These are phyloP conservation scores for Cephus sareptanus DNA, from an alignment of 2,888 invertebrate genomes.

Conservation along the genomic window DNA sequence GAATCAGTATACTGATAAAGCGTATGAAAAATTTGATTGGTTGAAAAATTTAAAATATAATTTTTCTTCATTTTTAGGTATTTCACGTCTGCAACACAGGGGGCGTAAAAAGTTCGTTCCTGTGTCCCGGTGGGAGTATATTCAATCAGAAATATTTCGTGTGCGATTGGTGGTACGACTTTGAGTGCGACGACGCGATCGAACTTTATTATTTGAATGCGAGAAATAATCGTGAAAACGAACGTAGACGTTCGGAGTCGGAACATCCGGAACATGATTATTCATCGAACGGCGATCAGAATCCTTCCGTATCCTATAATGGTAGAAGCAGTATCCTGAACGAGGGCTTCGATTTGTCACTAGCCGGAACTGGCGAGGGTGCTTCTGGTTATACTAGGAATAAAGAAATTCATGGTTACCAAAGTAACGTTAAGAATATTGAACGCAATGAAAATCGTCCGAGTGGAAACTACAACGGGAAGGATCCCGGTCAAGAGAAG, in stretches of 20 bases:
- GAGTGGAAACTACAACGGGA: background rate
- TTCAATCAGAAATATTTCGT: slow-evolving; percentile 70
- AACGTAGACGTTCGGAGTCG: background rate
- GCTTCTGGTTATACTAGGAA: slow-evolving; percentile 7
- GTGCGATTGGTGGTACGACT: slow-evolving; percentile 72
- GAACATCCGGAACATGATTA: background rate
- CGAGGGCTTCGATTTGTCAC: slow-evolving; percentile 36
- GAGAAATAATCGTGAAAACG: slow-evolving; percentile 20
- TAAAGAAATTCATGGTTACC: background rate
- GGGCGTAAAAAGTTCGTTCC: slow-evolving; percentile 67
- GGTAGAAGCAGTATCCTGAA: slow-evolving; percentile 15
- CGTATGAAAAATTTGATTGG: background rate
- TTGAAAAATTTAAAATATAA: background rate
- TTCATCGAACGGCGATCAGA: background rate
- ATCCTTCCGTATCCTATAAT: background rate
- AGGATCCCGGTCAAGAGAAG: background rate
- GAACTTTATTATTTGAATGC: slow-evolving; percentile 43
- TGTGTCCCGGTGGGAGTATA: slow-evolving; percentile 70
- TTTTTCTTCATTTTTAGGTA: slow-evolving; percentile 56
- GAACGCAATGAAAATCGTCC: background rate
- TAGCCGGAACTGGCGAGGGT: slow-evolving; percentile 42
- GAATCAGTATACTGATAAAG: background rate
- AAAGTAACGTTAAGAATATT: slow-evolving; percentile 11
- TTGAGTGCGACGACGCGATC: slow-evolving; percentile 62
- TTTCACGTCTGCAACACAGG: slow-evolving; percentile 68